A percentile compares a stretch with the other conserved stretches of the same genome.
Evolutionary conservation across 2,113 vertebrate genomes (phyloP).

Genomic region (Mixornis gularis): DNA sequence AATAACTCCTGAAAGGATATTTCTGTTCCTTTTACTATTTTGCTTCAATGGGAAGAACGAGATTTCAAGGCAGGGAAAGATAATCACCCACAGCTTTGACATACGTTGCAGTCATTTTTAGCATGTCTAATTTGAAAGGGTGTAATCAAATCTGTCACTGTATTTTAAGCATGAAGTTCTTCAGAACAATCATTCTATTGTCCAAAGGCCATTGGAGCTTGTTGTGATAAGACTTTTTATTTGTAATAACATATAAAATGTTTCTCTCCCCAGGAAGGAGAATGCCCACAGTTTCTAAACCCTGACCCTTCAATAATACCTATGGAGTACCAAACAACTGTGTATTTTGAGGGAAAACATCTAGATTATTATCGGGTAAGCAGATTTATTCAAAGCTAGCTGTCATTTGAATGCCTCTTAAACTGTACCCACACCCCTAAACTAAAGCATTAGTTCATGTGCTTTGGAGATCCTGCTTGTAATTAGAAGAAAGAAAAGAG

Average conservation of each 20-base stretch:
- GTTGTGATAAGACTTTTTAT: constrained; percentile 21
- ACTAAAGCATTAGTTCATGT: background rate
- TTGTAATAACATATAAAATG: constrained; percentile 23
- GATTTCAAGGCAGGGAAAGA: constrained; percentile 45
- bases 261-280: constrained; percentile 67
- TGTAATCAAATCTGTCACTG: constrained; percentile 65
- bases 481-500: background rate
- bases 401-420: background rate
- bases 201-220: constrained; percentile 21
- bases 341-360: constrained; percentile 86
- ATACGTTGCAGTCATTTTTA: constrained; percentile 60
- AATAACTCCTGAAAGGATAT: constrained; percentile 50
- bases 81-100: constrained; percentile 57
- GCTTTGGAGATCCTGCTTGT: background rate
- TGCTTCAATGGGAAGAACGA: constrained; percentile 30
- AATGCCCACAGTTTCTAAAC: constrained; percentile 88
- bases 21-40: constrained; percentile 57
- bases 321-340: constrained; percentile 72
- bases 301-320: constrained; percentile 81
- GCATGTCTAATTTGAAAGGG: constrained; percentile 62
- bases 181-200: constrained; percentile 47
- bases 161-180: constrained; percentile 58
- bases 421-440: background rate
- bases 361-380: constrained; percentile 71
- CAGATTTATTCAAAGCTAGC: constrained; percentile 1